These are phyloP conservation scores for Lepidochrysops patricia DNA, from an alignment of 2,888 invertebrate species.

Conservation along the genomic window DNA sequence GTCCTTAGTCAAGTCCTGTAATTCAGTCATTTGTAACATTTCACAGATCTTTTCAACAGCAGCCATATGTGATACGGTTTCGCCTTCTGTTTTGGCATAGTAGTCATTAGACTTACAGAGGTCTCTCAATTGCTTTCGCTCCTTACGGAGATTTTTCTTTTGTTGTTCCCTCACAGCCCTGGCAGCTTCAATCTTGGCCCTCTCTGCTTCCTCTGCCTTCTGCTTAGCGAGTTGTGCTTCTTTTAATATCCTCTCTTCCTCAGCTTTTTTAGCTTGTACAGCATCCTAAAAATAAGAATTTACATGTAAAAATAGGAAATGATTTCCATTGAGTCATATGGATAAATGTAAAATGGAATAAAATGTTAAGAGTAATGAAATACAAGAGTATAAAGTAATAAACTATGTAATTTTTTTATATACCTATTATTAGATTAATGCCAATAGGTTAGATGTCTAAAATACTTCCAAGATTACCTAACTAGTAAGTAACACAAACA, in stretches of 20 bases:
- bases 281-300: slow-evolving; percentile 73
- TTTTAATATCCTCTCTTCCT: slow-evolving; percentile 83
- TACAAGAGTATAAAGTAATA: too few species aligned
- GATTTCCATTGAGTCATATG: too few species aligned
- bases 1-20: slow-evolving; percentile 84
- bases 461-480: too few species aligned
- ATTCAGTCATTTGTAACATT: slow-evolving; percentile 78
- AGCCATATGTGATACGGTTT: slow-evolving; percentile 87
- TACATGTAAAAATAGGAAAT: background rate
- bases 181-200: slow-evolving; percentile 85
- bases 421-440: too few species aligned
- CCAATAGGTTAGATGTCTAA: too few species aligned
- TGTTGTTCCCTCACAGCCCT: slow-evolving; percentile 89
- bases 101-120: slow-evolving; percentile 88
- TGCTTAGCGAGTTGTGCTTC: slow-evolving; percentile 85
- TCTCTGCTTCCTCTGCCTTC: slow-evolving; percentile 86
- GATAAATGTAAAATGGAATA: background rate
- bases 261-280: slow-evolving; percentile 86
- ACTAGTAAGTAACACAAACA: background rate
- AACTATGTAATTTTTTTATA: too few species aligned
- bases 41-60: slow-evolving; percentile 95
- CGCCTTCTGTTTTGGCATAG: slow-evolving; percentile 80
- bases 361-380: background rate
- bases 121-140: slow-evolving; percentile 86
- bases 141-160: slow-evolving; percentile 90